Base-by-base conservation (phyloP, 2,888 invertebrate species). In the Agrotis puta region DNA sequence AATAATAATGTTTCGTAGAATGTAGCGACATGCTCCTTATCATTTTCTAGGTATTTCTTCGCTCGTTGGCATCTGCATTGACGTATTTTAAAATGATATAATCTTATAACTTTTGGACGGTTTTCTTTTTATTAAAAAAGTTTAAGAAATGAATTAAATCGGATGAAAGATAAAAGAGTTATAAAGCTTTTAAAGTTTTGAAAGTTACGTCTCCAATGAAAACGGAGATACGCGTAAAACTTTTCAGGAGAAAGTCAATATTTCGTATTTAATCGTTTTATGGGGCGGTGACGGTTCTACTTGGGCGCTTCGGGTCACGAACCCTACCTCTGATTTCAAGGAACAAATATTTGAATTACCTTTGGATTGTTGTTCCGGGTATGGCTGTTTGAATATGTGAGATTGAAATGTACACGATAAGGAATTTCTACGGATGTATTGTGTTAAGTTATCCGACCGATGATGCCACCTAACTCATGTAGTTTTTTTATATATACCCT, bases 201-300 rank as follows among this genome's bases (percentile, higher is more conserved):
- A 43, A 66, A 79, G 65, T 79, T 62, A 73, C 45, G 48, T 63
- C 45, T 58, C 62, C 57, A 58, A 61, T 24, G 65, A 73, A 79
- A 66, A 58, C 47, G 57, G 39, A 77, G 62, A 73, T 73, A 63
- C 5, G 11, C n/a, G 45, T 50, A 13, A 50, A 77, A 73, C 18
- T 77, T 73, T 65, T 27, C 48, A 53, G 9, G 47, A 20, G 61
- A 62, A 62, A 65, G 64, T 64, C 74, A 74, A 79, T 74, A 78
- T 70, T 72, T 65, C 43, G 57, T 62, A 65, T 65, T 78, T 77
- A 77, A 74, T 74, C 57, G 77, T 77, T 77, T 77, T 77, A 70
- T 13, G 47, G 50, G 50, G 56, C 24, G n/a, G 39, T 3, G 56
- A 70, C 22, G 54, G 47, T 53, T 47, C 39, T 51, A 13, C 18